Evolutionary conservation across 2,797 vertebrate species (phyloP).

Genomic region (Cynopterus sphinx): DNA sequence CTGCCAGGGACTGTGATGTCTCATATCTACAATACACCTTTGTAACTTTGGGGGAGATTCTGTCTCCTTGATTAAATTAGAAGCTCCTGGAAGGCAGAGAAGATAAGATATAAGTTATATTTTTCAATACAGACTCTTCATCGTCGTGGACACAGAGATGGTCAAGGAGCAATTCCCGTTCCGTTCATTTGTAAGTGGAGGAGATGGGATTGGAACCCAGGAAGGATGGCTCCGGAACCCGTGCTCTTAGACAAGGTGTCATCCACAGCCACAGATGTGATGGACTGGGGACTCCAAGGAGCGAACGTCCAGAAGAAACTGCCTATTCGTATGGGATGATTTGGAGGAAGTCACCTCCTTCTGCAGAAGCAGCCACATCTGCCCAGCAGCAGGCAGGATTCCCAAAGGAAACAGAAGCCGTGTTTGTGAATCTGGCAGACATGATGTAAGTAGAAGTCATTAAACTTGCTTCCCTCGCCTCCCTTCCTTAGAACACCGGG

Average conservation of each 20-base stretch:
- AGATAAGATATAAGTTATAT: background rate
- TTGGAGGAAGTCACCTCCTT: background rate
- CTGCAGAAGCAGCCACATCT: slow-evolving; percentile 41
- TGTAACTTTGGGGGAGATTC: background rate
- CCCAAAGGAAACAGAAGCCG: slow-evolving; percentile 24
- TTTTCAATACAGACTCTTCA: background rate
- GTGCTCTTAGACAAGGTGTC: background rate
- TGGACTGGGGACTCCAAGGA: background rate
- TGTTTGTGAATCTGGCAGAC: slow-evolving; percentile 50
- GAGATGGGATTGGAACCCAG: background rate
- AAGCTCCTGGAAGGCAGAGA: background rate
- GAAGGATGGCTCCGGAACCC: background rate
- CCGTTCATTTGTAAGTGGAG: background rate
- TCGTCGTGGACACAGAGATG: background rate
- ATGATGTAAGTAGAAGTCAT: slow-evolving; percentile 55
- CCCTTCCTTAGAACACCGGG: background rate
- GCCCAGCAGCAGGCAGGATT: background rate
- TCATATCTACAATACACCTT: background rate
- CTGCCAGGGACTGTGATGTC: background rate
- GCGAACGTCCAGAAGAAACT: background rate
- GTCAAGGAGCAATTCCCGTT: background rate
- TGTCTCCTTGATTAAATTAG: background rate
- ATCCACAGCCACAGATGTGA: background rate
- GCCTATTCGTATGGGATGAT: background rate
- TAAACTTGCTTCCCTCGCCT: slow-evolving; percentile 52